Percentiles rank a stretch among this genome's conserved stretches.
Conservation (phyloP, 2,888 invertebrate species). For the Epistrophe grossulariae region DNA sequence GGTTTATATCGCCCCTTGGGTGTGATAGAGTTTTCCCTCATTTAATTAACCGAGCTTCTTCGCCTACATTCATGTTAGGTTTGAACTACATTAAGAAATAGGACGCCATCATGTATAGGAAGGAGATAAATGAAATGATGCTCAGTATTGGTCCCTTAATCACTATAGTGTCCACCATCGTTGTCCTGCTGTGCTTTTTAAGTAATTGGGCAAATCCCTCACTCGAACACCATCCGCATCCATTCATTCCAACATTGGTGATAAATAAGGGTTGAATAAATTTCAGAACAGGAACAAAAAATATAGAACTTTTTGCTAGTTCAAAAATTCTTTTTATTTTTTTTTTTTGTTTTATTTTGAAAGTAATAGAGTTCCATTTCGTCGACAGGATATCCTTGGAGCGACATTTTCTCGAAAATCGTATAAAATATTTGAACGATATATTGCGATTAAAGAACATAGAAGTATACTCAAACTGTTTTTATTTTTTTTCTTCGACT, state of each 20-base stretch:
- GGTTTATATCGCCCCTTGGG: slow-evolving; percentile 23
- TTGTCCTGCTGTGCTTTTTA: slow-evolving; percentile 44
- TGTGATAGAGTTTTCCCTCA: slow-evolving; percentile 36
- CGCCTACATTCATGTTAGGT: slow-evolving; percentile 7
- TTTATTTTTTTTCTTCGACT: neutral
- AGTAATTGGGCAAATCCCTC: slow-evolving; percentile 64
- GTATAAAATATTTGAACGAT: slow-evolving; percentile 52
- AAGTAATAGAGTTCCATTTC: slow-evolving; percentile 39
- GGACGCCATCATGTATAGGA: slow-evolving; percentile 28
- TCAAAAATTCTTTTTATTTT: slow-evolving; percentile 35
- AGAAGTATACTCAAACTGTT: slow-evolving; percentile 34
- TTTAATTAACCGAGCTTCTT: slow-evolving; percentile 29
- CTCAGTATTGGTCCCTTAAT: slow-evolving; percentile 50
- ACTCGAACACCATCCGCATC: slow-evolving; percentile 49
- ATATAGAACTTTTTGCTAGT: slow-evolving; percentile 9
- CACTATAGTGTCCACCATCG: slow-evolving; percentile 37
- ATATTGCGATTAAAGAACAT: slow-evolving; percentile 50
- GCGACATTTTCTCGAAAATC: slow-evolving; percentile 44
- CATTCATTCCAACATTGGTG: slow-evolving; percentile 35
- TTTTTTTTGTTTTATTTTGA: slow-evolving; percentile 20
- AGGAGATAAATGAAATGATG: slow-evolving; percentile 51
- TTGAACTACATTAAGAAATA: slow-evolving; percentile 33
- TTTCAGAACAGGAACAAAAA: slow-evolving; percentile 13
- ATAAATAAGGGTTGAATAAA: slow-evolving; percentile 68
- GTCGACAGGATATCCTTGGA: slow-evolving; percentile 28